These are phyloP conservation scores for Petrocephalus schoutedeni DNA, from an alignment of 2,797 vertebrate species.

Conservation along the genomic window DNA sequence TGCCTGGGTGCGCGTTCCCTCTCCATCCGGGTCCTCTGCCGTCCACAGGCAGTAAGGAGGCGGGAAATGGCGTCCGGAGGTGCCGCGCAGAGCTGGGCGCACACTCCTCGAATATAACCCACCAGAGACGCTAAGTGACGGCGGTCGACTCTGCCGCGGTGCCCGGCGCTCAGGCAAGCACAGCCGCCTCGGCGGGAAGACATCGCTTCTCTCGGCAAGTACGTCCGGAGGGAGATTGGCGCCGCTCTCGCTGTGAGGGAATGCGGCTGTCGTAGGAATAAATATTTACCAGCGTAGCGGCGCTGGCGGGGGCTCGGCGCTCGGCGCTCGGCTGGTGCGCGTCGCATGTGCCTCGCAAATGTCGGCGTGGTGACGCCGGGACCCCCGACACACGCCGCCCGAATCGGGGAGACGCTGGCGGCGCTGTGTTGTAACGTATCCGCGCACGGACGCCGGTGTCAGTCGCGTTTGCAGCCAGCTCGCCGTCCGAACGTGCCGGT, in stretches of 20 bases:
- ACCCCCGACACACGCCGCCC: conserved; percentile 10
- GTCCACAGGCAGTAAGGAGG: conserved; percentile 78
- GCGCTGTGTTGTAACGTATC: conserved; percentile 9
- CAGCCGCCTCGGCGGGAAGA: conserved; percentile 31
- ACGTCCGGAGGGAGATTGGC: conserved; percentile 25
- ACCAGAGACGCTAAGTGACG: conserved; percentile 33
- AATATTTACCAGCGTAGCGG: conserved; percentile 39
- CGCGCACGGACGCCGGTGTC: background rate
- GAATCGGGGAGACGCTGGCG: background rate
- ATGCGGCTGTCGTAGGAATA: conserved; percentile 30
- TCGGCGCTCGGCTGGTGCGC: conserved; percentile 6
- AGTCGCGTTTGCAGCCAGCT: background rate
- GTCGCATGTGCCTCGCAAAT: background rate
- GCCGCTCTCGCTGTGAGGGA: conserved; percentile 18
- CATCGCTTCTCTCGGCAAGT: conserved; percentile 38
- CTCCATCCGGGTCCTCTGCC: conserved; percentile 68
- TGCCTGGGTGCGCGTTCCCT: conserved; percentile 38
- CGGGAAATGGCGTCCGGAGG: conserved; percentile 96
- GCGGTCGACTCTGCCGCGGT: conserved; percentile 40
- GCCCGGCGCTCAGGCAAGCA: conserved; percentile 16
- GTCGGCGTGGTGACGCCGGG: background rate
- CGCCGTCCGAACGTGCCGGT: background rate
- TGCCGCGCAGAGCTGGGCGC: conserved; percentile 57
- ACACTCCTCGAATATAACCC: conserved; percentile 49
- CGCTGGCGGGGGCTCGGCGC: conserved; percentile 30